These are phyloP conservation scores for Trachymyrmex septentrionalis DNA, from an alignment of 1,140 invertebrate species.

Conservation along the genomic window DNA sequence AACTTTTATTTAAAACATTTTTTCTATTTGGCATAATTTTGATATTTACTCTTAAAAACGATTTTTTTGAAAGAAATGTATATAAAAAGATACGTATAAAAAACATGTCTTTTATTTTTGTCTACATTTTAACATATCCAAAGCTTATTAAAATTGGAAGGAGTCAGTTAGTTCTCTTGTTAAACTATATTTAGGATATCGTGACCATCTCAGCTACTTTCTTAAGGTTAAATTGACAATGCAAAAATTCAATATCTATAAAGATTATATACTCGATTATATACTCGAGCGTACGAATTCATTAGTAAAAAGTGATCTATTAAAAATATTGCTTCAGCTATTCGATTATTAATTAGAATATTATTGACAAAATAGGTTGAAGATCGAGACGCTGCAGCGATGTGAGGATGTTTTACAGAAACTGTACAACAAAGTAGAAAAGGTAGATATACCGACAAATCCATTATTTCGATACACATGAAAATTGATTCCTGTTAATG, in stretches of 20 bases:
- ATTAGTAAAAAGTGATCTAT: not conserved
- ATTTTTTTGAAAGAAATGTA: too few species aligned
- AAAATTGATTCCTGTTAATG: not conserved
- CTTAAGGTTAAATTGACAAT: too few species aligned
- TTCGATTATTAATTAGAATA: constrained; percentile 33
- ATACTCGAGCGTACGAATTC: not conserved
- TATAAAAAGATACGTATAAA: too few species aligned
- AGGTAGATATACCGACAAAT: constrained; percentile 82
- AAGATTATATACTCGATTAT: too few species aligned
- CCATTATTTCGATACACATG: not conserved
- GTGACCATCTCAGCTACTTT: too few species aligned
- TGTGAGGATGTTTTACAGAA: constrained; percentile 90
- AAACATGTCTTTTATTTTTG: too few species aligned
- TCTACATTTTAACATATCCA: too few species aligned
- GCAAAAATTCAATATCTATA: too few species aligned
- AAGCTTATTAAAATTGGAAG: too few species aligned
- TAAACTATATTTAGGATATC: not conserved
- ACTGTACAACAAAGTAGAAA: constrained; percentile 88
- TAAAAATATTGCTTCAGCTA: not conserved
- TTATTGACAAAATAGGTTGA: constrained; percentile 86
- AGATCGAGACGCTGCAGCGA: constrained; percentile 89
- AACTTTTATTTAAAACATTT: too few species aligned
- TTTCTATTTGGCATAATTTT: too few species aligned
- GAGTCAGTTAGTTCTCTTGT: not conserved
- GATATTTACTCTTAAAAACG: too few species aligned